Percentiles rank a stretch among this genome's conserved stretches.
Evolutionary conservation across 2,113 vertebrate genomes (phyloP).

Genomic region (Sander vitreus): DNA sequence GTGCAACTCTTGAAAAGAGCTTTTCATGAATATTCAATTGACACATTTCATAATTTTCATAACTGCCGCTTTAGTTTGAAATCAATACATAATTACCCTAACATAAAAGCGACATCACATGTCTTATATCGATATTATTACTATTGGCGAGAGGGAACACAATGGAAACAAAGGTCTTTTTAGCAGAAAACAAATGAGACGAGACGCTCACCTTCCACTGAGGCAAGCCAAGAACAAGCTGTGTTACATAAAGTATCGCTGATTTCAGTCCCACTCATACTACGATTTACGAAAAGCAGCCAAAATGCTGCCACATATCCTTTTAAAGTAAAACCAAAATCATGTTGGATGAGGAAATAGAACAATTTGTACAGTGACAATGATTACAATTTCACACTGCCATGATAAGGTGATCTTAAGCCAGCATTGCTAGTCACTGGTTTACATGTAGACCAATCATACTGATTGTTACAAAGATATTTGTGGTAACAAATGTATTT

Average conservation of each 20-base stretch:
- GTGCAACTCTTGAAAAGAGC: constrained; percentile 60
- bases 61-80: constrained; percentile 44
- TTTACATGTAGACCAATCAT: background rate
- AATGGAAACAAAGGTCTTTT: constrained; percentile 23
- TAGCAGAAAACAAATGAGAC: background rate
- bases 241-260: constrained; percentile 37
- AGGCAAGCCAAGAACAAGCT: constrained; percentile 40
- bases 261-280: constrained; percentile 50
- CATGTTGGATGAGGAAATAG: constrained; percentile 32
- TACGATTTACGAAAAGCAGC: constrained; percentile 28
- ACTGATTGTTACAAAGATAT: background rate
- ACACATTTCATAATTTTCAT: constrained; percentile 55
- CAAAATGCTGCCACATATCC: constrained; percentile 17
- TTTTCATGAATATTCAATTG: constrained; percentile 68
- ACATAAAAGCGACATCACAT: constrained; percentile 39
- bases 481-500: background rate
- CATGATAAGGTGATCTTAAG: constrained; percentile 17
- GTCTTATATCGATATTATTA: constrained; percentile 17
- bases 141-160: background rate
- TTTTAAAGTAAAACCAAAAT: constrained; percentile 43
- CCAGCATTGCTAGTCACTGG: constrained; percentile 12
- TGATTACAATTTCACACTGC: background rate
- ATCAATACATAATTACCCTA: constrained; percentile 24
- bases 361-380: constrained; percentile 44
- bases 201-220: background rate